Percentiles rank a stretch among this genome's conserved stretches.
phyloP scores from a whole-genome alignment of 2,888 invertebrate genomes.

The Zele albiditarsus region DNA sequence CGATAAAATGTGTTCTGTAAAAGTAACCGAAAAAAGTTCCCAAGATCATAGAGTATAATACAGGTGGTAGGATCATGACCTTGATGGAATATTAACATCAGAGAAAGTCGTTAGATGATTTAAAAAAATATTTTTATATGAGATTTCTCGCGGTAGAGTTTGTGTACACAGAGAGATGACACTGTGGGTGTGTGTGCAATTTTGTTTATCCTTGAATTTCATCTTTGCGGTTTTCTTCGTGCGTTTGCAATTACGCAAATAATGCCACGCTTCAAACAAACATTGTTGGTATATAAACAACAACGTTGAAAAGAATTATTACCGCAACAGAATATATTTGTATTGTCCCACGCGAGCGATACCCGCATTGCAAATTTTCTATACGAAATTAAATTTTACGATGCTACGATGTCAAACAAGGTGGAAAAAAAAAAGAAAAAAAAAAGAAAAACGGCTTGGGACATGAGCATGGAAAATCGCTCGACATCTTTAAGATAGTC shows the following conservation, averaged over 20 bases:
- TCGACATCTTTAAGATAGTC: slow-evolving; percentile 9
- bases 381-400: not conserved
- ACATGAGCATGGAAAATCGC: slow-evolving; percentile 25
- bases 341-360: not conserved
- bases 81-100: slow-evolving; percentile 5
- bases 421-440: not conserved
- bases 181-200: slow-evolving; percentile 27
- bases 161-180: not conserved
- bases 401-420: not conserved
- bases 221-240: slow-evolving; percentile 39
- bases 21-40: not conserved
- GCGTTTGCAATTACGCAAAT: slow-evolving; percentile 19
- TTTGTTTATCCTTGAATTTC: slow-evolving; percentile 41
- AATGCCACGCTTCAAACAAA: not conserved
- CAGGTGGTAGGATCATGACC: not conserved
- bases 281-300: not conserved
- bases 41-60: not conserved
- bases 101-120: not conserved
- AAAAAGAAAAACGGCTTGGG: not conserved
- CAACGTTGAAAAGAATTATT: not conserved
- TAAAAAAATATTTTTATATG: not conserved
- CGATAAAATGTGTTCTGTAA: not conserved
- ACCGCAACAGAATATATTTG: slow-evolving; percentile 19
- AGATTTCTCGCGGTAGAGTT: not conserved
- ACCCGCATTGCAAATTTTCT: not conserved